Evolutionary conservation across 2,888 invertebrate genomes (phyloP).

Genomic region (Phyllotreta striolata): DNA sequence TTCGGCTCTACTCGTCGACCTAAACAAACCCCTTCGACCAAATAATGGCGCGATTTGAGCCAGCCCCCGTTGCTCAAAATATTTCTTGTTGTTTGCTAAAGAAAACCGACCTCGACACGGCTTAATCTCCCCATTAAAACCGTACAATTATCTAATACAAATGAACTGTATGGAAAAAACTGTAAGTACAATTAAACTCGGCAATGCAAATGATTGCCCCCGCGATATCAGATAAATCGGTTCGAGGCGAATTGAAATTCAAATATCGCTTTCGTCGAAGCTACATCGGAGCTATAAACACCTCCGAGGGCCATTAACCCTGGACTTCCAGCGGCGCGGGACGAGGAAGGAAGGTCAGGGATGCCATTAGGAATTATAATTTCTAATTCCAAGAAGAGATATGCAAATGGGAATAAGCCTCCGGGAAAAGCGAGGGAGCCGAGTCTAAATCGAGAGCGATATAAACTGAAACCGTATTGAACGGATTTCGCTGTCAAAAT

Average conservation of each 20-base stretch:
- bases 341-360: conserved; percentile 17
- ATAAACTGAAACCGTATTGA: neutral
- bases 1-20: too few relatives aligned
- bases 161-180: too few relatives aligned
- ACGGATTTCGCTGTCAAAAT: conserved; percentile 5
- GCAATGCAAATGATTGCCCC: conserved; percentile 2
- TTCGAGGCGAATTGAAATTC: conserved; percentile 25
- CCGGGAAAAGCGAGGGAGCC: neutral
- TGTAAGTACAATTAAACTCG: too few relatives aligned
- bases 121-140: too few relatives aligned
- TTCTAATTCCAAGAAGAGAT: conserved; percentile 19
- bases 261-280: conserved; percentile 27
- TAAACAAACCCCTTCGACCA: too few relatives aligned
- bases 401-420: conserved; percentile 20
- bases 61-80: too few relatives aligned
- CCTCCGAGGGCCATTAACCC: conserved; percentile 28
- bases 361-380: conserved; percentile 22
- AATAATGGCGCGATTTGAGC: too few relatives aligned
- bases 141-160: too few relatives aligned
- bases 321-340: conserved; percentile 3
- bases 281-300: conserved; percentile 22
- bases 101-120: too few relatives aligned
- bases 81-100: too few relatives aligned
- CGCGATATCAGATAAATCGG: conserved; percentile 12
- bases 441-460: neutral